Evolutionary conservation across 2,113 vertebrate genomes (phyloP).

Genomic region (Perccottus glenii): DNA sequence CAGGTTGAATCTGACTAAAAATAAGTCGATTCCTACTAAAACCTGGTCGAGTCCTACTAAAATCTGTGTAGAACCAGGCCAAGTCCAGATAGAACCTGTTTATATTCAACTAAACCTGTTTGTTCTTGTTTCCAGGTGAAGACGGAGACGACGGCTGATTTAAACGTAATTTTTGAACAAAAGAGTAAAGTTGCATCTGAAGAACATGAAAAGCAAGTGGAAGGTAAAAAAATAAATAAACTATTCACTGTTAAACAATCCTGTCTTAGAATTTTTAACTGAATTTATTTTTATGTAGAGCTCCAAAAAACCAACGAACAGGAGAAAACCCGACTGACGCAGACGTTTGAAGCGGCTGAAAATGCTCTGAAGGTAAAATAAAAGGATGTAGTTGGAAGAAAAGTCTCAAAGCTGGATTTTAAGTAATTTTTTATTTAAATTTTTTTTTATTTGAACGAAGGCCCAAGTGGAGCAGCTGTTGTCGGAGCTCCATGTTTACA

Average conservation of each 20-base stretch:
- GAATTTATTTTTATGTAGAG: conserved; percentile 64
- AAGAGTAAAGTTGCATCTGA: conserved; percentile 63
- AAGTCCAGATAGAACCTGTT: no score
- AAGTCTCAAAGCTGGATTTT: not conserved
- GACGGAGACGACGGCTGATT: conserved; percentile 74
- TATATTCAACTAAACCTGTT: not conserved
- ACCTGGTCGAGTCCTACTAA: no score
- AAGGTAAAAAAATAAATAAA: conserved; percentile 77
- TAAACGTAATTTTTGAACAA: conserved; percentile 75
- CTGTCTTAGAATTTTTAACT: no score
- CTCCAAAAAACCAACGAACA: conserved; percentile 57
- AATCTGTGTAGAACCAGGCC: no score
- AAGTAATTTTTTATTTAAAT: not conserved
- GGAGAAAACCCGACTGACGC: conserved; percentile 77
- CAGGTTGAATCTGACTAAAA: no score
- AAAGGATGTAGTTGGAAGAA: conserved; percentile 48
- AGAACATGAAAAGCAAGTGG: conserved; percentile 66
- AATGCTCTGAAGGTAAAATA: conserved; percentile 55
- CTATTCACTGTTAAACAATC: no score
- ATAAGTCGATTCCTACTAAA: no score
- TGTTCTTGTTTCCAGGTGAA: conserved; percentile 75
- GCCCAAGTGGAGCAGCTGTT: conserved; percentile 73
- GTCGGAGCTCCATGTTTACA: conserved; percentile 82
- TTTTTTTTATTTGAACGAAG: conserved; percentile 55
- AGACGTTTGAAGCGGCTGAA: conserved; percentile 74